Conservation (phyloP, 1,140 invertebrate genomes). For the Drosophila prosaltans region DNA sequence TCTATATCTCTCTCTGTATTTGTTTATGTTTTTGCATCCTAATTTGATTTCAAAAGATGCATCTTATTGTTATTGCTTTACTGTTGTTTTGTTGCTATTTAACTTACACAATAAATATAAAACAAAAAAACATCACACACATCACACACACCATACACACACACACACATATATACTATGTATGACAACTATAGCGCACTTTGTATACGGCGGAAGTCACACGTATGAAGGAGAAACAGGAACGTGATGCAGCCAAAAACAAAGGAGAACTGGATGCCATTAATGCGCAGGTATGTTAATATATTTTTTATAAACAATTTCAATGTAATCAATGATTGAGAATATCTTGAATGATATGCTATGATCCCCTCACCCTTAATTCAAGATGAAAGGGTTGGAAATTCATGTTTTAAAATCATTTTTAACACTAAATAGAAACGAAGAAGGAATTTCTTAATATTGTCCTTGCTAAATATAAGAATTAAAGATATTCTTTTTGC, state of each 20-base stretch:
- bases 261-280: conserved; percentile 57
- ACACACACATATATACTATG: conserved; percentile 28
- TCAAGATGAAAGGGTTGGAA: no score
- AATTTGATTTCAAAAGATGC: conserved; percentile 3
- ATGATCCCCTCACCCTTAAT: no score
- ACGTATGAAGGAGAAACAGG: conserved; percentile 83
- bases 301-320: background rate
- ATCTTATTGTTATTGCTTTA: conserved; percentile 27
- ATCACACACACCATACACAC: conserved; percentile 16
- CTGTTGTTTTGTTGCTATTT: conserved; percentile 29
- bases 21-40: conserved; percentile 9
- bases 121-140: background rate
- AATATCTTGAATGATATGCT: no score
- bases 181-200: conserved; percentile 66
- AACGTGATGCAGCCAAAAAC: conserved; percentile 56
- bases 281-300: conserved; percentile 56
- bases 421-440: no score
- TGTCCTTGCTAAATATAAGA: no score
- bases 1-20: conserved; percentile 10
- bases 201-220: conserved; percentile 83
- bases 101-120: conserved; percentile 10
- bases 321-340: no score
- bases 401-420: no score
- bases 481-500: no score
- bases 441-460: no score